Conservation (phyloP, 2,113 vertebrate genomes). For the Tauraco erythrolophus region DNA sequence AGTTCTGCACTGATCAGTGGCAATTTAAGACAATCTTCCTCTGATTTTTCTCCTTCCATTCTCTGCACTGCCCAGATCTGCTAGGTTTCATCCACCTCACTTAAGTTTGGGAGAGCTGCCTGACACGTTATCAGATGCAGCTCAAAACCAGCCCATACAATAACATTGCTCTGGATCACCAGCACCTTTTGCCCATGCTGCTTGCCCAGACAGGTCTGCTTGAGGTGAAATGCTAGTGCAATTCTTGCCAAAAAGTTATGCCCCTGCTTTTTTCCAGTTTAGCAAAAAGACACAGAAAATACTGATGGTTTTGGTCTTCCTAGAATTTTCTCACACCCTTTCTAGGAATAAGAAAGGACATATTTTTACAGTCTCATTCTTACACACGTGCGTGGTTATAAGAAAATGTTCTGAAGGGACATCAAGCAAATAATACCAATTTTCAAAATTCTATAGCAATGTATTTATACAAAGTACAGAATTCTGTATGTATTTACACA, state of each 20-base stretch:
- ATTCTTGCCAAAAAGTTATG: not conserved
- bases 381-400: not conserved
- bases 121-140: not conserved
- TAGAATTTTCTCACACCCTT: not conserved
- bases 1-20: not conserved
- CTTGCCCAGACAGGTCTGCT: not conserved
- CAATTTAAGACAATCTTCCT: not conserved
- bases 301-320: not conserved
- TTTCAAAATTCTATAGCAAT: constrained; percentile 78
- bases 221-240: not conserved
- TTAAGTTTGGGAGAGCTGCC: not conserved
- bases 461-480: constrained; percentile 79
- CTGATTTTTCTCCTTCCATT: not conserved
- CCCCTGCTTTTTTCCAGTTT: not conserved
- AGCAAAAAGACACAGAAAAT: not conserved
- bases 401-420: constrained; percentile 61
- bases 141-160: not conserved
- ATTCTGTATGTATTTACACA: constrained; percentile 77
- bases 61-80: not conserved
- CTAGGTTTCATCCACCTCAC: not conserved
- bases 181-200: not conserved
- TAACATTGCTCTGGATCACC: not conserved
- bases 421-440: constrained; percentile 74
- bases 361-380: not conserved
- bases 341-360: not conserved